Evolutionary conservation across 2,888 invertebrate genomes (phyloP), one percentile per base, ranked within the genome.

Genomic region (Scotopteryx bipunctaria): DNA sequence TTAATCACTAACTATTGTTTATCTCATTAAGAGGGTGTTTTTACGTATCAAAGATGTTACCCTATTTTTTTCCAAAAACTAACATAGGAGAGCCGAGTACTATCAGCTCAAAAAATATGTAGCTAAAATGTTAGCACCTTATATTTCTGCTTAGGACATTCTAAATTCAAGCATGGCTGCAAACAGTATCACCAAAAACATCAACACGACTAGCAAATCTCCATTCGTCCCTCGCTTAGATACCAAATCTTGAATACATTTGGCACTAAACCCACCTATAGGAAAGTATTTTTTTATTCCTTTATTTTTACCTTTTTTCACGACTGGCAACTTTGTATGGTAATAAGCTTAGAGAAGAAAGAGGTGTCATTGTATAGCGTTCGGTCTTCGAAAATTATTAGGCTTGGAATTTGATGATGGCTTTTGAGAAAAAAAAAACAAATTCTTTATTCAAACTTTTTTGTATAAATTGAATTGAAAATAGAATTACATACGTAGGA

Each of bases 241-340:
- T 78, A 73, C 66, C 11, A 32, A 57, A 80, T 81, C 82, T 72
- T 77, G 78, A 76, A 81, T 78, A 78, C 70, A 77, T 81, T 81
- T 78, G 64, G 71, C 64, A 57, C 63, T 63, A 67, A 57, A 63
- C 68, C 33, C 4, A 37, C 17, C 19, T 8, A n/a, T 63, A 63
- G 58, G 57, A 54, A 56, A 66, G 55, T 62, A 56, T 64, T 66
- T 69, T 64, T 67, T 63, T 36, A 60, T 59, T 63, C 51, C 61
- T 71, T 54, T 50, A 57, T 57, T 63, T 58, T 62, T 23, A 72
- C 16, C 29, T 46, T 69, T 61, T 71, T 63, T 83, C 83, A 83
- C 82, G 83, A 84, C 76, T 62, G 49, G 44, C 46, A 77, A 80
- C 76, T 79, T 78, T 81, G 76, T 81, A 82, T 82, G 78, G 74